Base-by-base conservation (phyloP, 1,140 invertebrate genomes). In the Pseudomyrmex concolor region DNA sequence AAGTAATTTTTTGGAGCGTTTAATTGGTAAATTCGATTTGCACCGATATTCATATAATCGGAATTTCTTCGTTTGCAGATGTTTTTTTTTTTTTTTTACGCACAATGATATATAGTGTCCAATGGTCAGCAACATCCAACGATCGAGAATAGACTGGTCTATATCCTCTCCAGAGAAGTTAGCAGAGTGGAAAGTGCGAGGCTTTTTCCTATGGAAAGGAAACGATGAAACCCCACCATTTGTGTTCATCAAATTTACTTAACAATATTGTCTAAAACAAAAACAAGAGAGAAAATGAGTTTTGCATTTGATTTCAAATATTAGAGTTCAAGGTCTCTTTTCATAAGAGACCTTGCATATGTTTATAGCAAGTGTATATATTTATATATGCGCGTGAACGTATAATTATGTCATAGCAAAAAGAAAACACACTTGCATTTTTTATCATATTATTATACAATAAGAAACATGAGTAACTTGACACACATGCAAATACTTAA, bases 111-210 rank as follows among this genome's bases (percentile, higher is more conserved):
- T n/a, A n/a, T 9, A 17, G 25, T n/a, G 10, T 25, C 5, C 22
- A 70, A 59, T 60, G 86, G 64, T 62, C 57, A 64, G 63, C 10
- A 48, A 85, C 71, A 83, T 62, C 50, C 77, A 85, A 84, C 87
- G 90, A 89, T 43, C 73, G 83, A 71, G 82, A 86, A 70, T 84
- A 87, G 72, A 92, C 91, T 91, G 88, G 55, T 54, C 13, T 19
- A 71, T 71, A 63, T 22, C 50, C 5, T 34, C 34, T 34, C 34
- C 19, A 7, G 60, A 85, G 80, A 70, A 89, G 77, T 67, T 55
- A 85, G 74, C 55, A 70, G 59, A 84, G 74, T 90, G 89, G 82
- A 91, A 91, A 92, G 87, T 55, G 34, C 34, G 34, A 87, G 17
- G 34, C 45, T 70, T 87, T 63, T 85, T 48, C 4, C 45, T 68